A percentile compares a stretch with the other conserved stretches of the same genome.
Evolutionary conservation across 2,888 invertebrate species (phyloP).

Genomic region (Cephonodes hylas): DNA sequence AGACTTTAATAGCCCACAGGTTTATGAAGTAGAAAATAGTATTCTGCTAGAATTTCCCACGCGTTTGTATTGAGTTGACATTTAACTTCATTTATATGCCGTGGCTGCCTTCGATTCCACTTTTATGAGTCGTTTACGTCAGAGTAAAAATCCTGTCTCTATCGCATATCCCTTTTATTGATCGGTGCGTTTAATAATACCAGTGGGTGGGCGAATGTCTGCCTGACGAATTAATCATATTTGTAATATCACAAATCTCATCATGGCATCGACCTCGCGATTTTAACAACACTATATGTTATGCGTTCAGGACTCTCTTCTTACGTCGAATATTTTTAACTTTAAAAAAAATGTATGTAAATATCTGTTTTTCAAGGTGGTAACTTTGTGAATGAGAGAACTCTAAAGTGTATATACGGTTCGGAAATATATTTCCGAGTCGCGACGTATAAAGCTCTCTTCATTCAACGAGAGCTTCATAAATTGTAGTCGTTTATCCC

Average conservation of each 20-base stretch:
- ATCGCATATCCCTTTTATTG: slow-evolving; percentile 4
- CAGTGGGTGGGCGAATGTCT: background rate
- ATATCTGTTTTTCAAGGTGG: background rate
- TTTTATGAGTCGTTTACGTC: slow-evolving; percentile 10
- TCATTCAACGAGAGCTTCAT: slow-evolving; percentile 1
- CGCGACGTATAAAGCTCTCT: background rate
- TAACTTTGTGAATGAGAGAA: background rate
- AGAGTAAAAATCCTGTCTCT: background rate
- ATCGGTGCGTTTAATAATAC: background rate
- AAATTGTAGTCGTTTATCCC: background rate
- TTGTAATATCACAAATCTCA: background rate
- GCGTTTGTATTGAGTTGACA: slow-evolving; percentile 29
- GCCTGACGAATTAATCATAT: background rate
- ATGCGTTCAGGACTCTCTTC: background rate
- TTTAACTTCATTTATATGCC: slow-evolving; percentile 28
- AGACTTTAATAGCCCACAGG: slow-evolving; percentile 22
- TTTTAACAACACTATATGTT: background rate
- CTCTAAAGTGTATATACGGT: background rate
- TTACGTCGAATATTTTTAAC: background rate
- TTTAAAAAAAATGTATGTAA: background rate
- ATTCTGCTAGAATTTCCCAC: slow-evolving; percentile 31
- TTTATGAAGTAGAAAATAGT: slow-evolving; percentile 27
- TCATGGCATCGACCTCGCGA: background rate
- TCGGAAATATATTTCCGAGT: background rate
- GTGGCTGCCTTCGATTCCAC: slow-evolving; percentile 20